These are phyloP conservation scores for Corythoichthys intestinalis DNA, from an alignment of 2,113 vertebrate genomes.

Conservation along the genomic window DNA sequence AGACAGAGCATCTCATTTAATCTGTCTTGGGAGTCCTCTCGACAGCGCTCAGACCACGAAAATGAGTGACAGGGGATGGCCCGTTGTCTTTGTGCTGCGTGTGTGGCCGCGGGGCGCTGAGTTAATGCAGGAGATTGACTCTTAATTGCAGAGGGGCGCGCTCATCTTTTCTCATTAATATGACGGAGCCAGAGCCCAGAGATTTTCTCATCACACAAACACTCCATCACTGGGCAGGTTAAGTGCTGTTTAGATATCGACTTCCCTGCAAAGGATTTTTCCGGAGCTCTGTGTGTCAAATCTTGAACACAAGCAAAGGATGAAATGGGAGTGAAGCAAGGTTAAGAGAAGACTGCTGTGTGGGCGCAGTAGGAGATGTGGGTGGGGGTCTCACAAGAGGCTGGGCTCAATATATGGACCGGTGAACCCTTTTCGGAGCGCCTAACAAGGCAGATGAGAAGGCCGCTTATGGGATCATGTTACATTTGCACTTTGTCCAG, in stretches of 20 bases:
- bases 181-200: constrained; percentile 59
- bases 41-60: constrained; percentile 52
- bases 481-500: constrained; percentile 72
- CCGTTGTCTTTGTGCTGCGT: constrained; percentile 69
- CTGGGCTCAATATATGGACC: constrained; percentile 32
- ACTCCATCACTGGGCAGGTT: constrained; percentile 56
- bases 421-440: constrained; percentile 55
- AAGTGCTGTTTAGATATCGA: constrained; percentile 65
- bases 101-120: constrained; percentile 69
- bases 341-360: constrained; percentile 27
- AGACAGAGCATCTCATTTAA: constrained; percentile 61
- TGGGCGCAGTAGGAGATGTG: constrained; percentile 1
- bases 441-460: constrained; percentile 76
- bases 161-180: constrained; percentile 74
- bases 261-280: constrained; percentile 49
- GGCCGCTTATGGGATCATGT: constrained; percentile 73
- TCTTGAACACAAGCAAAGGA: constrained; percentile 45
- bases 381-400: constrained; percentile 47
- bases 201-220: constrained; percentile 64
- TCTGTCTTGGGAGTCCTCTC: constrained; percentile 52
- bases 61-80: constrained; percentile 65
- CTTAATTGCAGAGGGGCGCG: constrained; percentile 72
- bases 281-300: constrained; percentile 35
- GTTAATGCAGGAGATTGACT: constrained; percentile 73
- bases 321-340: constrained; percentile 31